Conservation (phyloP, 53 echinoderm and acorn worm species). For the Holothuria scabra region DNA sequence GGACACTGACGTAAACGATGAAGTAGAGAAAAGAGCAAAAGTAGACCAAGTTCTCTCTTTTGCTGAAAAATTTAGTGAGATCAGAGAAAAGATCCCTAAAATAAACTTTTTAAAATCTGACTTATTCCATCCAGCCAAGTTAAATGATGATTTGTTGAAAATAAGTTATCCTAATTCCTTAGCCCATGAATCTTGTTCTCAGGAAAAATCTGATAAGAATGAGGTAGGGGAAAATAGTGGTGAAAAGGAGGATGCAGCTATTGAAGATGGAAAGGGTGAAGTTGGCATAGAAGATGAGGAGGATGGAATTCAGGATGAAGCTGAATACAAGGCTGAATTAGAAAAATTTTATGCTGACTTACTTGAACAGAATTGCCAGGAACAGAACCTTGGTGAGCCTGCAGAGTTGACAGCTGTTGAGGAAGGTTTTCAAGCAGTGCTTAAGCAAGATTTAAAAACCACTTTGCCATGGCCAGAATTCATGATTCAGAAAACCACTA, state of each 20-base stretch:
- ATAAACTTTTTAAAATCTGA: conserved; percentile 39
- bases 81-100: conserved; percentile 21
- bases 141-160: conserved; percentile 40
- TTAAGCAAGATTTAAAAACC: conserved; percentile 73
- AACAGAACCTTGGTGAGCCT: conserved; percentile 42
- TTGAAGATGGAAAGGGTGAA: not conserved
- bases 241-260: conserved; percentile 22
- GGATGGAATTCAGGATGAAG: conserved; percentile 34
- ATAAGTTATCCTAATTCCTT: not conserved
- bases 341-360: conserved; percentile 35
- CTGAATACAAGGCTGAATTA: conserved; percentile 29
- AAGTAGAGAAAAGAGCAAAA: conserved; percentile 24
- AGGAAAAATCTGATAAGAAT: conserved; percentile 21
- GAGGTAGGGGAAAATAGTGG: conserved; percentile 41
- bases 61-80: conserved; percentile 31
- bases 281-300: not conserved
- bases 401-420: conserved; percentile 72
- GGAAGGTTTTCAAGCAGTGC: conserved; percentile 76
- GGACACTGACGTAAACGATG: conserved; percentile 6
- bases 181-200: not conserved
- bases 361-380: conserved; percentile 24
- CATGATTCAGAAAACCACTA: conserved; percentile 71
- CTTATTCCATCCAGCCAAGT: conserved; percentile 39
- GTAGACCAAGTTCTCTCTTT: conserved; percentile 9
- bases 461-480: conserved; percentile 87